These are phyloP conservation scores for Euwallacea fornicatus DNA, from an alignment of 1,140 invertebrate genomes.

Conservation along the genomic window DNA sequence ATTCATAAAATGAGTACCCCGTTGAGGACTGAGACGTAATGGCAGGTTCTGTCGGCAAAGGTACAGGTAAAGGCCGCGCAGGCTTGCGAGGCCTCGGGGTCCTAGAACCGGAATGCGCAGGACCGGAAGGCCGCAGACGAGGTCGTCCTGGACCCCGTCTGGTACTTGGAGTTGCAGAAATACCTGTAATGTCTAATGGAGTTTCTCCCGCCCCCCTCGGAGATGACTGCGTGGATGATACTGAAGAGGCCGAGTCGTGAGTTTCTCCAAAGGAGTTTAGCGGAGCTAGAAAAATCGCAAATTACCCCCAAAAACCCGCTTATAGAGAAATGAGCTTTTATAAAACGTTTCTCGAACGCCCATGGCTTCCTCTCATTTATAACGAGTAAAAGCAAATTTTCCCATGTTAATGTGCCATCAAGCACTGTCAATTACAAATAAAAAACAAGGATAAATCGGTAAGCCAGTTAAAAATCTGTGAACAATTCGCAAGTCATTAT, in stretches of 20 bases:
- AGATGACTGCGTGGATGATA: slow-evolving; percentile 40
- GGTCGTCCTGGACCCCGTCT: slow-evolving; percentile 77
- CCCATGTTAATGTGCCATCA: slow-evolving; percentile 13
- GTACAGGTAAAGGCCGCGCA: slow-evolving; percentile 63
- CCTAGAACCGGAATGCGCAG: slow-evolving; percentile 62
- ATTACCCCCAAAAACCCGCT: not conserved
- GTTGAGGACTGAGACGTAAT: slow-evolving; percentile 27
- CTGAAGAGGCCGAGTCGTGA: slow-evolving; percentile 37
- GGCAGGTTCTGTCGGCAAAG: slow-evolving; percentile 53
- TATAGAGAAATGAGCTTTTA: too few species aligned
- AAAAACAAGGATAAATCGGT: slow-evolving; percentile 7
- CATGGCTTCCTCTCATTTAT: not conserved
- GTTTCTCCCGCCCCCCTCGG: slow-evolving; percentile 33
- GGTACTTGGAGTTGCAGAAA: slow-evolving; percentile 20
- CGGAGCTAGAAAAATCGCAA: slow-evolving; percentile 22
- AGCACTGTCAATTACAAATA: slow-evolving; percentile 6
- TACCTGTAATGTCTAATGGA: slow-evolving; percentile 12
- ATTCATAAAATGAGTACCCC: slow-evolving; percentile 46
- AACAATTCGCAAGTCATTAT: slow-evolving; percentile 1
- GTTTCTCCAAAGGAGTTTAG: slow-evolving; percentile 32
- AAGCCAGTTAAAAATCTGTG: not conserved
- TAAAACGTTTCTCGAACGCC: too few species aligned
- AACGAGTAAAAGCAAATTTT: slow-evolving; percentile 1
- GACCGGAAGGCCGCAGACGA: slow-evolving; percentile 65
- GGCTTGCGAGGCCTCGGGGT: slow-evolving; percentile 59